Percentiles rank a stretch among this genome's conserved stretches.
These are phyloP conservation scores for Parascotia fuliginaria DNA, from an alignment of 2,888 invertebrate species.

Conservation along the genomic window DNA sequence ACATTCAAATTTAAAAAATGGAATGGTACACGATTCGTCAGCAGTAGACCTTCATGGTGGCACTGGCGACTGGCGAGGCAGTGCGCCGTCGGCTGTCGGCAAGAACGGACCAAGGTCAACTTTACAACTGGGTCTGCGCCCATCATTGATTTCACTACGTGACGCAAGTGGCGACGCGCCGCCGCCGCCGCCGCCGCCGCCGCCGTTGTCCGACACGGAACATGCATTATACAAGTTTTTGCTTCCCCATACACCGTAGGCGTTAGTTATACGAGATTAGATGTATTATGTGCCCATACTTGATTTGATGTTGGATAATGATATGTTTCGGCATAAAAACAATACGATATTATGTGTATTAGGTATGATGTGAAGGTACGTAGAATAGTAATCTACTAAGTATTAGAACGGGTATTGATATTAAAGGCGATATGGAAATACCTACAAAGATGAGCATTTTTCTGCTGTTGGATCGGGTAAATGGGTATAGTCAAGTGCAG, in stretches of 20 bases:
- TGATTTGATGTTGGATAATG: slow-evolving; percentile 50
- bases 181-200: slow-evolving; percentile 40
- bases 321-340: slow-evolving; percentile 46
- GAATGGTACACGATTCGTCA: slow-evolving; percentile 33
- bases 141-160: slow-evolving; percentile 79
- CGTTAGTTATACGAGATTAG: slow-evolving; percentile 46
- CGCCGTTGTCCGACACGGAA: slow-evolving; percentile 51
- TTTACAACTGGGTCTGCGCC: slow-evolving; percentile 74
- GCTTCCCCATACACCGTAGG: slow-evolving; percentile 52
- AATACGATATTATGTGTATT: slow-evolving; percentile 35
- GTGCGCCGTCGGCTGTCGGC: slow-evolving; percentile 37
- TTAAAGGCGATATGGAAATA: slow-evolving; percentile 34
- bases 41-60: slow-evolving; percentile 43
- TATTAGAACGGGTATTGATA: slow-evolving; percentile 24
- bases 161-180: slow-evolving; percentile 66
- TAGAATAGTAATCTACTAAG: slow-evolving; percentile 25
- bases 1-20: slow-evolving; percentile 43
- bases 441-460: slow-evolving; percentile 24
- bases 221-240: slow-evolving; percentile 64
- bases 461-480: slow-evolving; percentile 17
- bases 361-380: slow-evolving; percentile 16
- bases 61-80: slow-evolving; percentile 19
- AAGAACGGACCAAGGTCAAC: slow-evolving; percentile 72
- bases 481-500: slow-evolving; percentile 12
- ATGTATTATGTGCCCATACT: slow-evolving; percentile 37